Conservation (phyloP, 2,888 invertebrate genomes). For the Seladonia tumulorum region DNA sequence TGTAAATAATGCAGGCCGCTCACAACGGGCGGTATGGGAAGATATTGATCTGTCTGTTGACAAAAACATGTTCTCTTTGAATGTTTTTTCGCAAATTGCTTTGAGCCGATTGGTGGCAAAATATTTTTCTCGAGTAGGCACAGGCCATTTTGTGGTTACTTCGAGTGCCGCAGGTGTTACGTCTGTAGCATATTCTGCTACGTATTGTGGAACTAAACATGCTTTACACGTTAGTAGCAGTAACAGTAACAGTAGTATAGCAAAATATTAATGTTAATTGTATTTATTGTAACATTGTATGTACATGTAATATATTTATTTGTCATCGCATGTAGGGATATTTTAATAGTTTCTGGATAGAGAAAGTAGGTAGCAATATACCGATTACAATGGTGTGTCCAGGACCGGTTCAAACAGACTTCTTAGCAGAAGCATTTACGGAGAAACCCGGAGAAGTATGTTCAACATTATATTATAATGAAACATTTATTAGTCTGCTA, state of each 20-base stretch:
- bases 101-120: constrained; percentile 89
- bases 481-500: neutral
- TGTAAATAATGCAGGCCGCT: constrained; percentile 93
- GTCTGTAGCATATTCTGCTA: constrained; percentile 88
- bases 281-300: neutral
- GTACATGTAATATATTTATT: neutral
- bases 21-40: constrained; percentile 89
- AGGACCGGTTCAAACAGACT: constrained; percentile 90
- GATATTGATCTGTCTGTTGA: constrained; percentile 90
- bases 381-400: constrained; percentile 90
- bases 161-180: constrained; percentile 91
- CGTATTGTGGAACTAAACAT: constrained; percentile 91
- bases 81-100: constrained; percentile 90
- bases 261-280: constrained; percentile 16
- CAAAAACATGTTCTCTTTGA: constrained; percentile 90
- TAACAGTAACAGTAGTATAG: neutral
- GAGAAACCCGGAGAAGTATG: constrained; percentile 86
- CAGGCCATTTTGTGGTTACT: constrained; percentile 90
- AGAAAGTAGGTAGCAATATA: constrained; percentile 87
- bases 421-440: constrained; percentile 89
- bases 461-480: neutral
- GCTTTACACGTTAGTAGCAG: constrained; percentile 88
- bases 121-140: constrained; percentile 86
- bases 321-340: constrained; percentile 87
- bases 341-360: constrained; percentile 87